Evolutionary conservation across 1,140 invertebrate genomes (phyloP), one percentile per base, ranked within the genome.

Genomic region (Hycleus phaleratus): DNA sequence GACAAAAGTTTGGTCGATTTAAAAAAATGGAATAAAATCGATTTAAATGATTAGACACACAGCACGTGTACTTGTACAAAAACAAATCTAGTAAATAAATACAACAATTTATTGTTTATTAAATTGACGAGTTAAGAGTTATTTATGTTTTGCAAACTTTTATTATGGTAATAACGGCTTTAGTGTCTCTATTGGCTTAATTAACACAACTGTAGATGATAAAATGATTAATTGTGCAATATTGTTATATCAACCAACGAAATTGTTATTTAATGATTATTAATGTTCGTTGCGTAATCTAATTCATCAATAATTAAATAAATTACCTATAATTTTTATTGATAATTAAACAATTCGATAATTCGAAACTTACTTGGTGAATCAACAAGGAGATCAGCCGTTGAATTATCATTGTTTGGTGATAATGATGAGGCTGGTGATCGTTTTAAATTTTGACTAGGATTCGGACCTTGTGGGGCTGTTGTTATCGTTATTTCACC

Each of bases 361-460:
- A n/a, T 11, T 4, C 11, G 40, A n/a, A 64, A 84, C 85, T 85
- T 82, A 91, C 87, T 88, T 71, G 87, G 85, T 47, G 86, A 88
- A 77, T 91, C 87, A 67, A 87, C 85, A 44, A 90, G 78, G 47
- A 90, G 77, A 77, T 91, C 88, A 51, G 78, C 64, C 8, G 62
- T 74, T 48, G 78, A 79, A 52, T 78, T 79, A 57, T 85, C 83
- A 12, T 82, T 82, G 38, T 71, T 66, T 0, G 82, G 82, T n/a
- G 80, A 81, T 11, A 80, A 79, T 64, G 72, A 85, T 68, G 18
- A 18, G 18, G 70, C 78, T 43, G 78, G 78, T 3, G 78, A 68
- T 46, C 70, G 66, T 44, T 71, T 72, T 56, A 69, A 58, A 67
- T 60, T 66, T 38, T 74, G 75, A 52, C 66, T 78, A 78, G 63